Base-by-base conservation (phyloP, 1,140 invertebrate genomes). In the Campodea augens region DNA sequence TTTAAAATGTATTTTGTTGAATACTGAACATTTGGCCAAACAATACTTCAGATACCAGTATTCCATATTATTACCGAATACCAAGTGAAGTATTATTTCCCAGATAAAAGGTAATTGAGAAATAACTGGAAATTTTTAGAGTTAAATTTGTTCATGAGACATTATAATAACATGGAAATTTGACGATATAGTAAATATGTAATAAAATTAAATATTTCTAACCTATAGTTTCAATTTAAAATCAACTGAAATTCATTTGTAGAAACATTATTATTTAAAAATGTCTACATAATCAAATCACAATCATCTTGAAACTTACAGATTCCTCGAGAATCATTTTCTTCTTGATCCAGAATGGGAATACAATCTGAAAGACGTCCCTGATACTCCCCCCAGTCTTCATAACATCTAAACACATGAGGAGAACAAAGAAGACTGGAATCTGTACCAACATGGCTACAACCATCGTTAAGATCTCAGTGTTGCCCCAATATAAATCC, bases 211-310 rank as follows among this genome's bases (percentile, higher is more conserved):
- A 37, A 37, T 10, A 3, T 5, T n/a, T 10, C 7, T 42, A 42
- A 40, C n/a, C 7, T 40, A 10, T 12, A 43, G 36, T 38, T 37
- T 37, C 25, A 43, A 37, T 10, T 36, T 32, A 15, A 50, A 23
- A 5, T 29, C 37, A n/a, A 20, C 24, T 18, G 27, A 15, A 25
- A 13, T 44, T 20, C 40, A 27, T 25, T 42, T 43, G 37, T 24
- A 15, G 37, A 19, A 15, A n/a, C n/a, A n/a, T n/a, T n/a, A n/a
- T n/a, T n/a, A n/a, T n/a, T n/a, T n/a, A n/a, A n/a, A n/a, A n/a
- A n/a, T n/a, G n/a, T n/a, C n/a, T n/a, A n/a, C n/a, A n/a, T n/a
- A 18, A 24, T 10, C 19, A 13, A 19, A 45, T 12, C 15, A 4
- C 18, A 13, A 10, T 41, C 20, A 13, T 41, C 12, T 15, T 37